Evolutionary conservation across 2,888 invertebrate genomes (phyloP), one percentile per base, ranked within the genome.

Genomic region (Drosophila prostipennis): DNA sequence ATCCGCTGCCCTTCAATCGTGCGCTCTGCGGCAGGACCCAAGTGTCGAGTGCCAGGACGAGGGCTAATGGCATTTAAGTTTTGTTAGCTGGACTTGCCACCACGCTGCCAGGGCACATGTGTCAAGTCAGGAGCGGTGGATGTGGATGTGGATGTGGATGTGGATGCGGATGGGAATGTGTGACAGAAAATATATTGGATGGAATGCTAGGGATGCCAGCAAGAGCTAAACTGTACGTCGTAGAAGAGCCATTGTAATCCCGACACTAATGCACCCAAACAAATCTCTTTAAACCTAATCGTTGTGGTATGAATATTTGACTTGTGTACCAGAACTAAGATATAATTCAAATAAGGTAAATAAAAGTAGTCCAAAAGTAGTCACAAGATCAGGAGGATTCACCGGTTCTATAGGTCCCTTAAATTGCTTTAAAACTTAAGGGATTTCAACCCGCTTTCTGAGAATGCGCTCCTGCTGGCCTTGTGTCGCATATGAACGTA

Each of bases 41-140:
- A 71, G 71, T 71, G 72, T 64, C 46, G 56, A 60, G 55, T 74
- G 55, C 69, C 60, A 69, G 71, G 74, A 76, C 78, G 74, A 76
- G 75, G 81, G 80, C 85, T 84, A 87, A 87, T 84, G 87, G 85
- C 79, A 85, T 84, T 84, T 84, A 87, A 84, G 84, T 84, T 84
- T 79, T 84, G 79, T 76, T 79, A 57, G 73, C 68, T 40, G 48
- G 55, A 60, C 58, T 51, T 56, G 56, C 49, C 57, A 29, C 55
- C 32, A 19, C 23, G 42, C 58, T 53, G 49, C 49, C 52, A 49
- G 10, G 36, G 14, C 63, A 23, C 63, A 56, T 52, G 52, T 46
- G 64, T 46, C 52, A 63, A 60, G 46, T 43, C 64, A 63, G 64
- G 48, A 56, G 67, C 67, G 56, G 14, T 32, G 37, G 34, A 52